Base-by-base conservation (phyloP, 2,113 vertebrate species). In the Pachypanchax playfairii region DNA sequence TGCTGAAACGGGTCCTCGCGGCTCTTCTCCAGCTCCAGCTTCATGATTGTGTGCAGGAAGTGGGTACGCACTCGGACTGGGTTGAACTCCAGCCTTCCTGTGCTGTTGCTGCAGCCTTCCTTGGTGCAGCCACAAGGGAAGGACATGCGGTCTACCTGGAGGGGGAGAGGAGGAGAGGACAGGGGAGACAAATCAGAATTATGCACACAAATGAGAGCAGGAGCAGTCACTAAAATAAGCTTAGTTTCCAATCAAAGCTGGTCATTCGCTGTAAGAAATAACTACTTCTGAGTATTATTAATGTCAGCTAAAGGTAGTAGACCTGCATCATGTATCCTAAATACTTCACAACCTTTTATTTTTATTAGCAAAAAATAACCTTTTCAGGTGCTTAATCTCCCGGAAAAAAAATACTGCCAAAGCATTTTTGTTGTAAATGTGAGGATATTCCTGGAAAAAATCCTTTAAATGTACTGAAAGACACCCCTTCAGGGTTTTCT, bases 11-110 rank as follows among this genome's bases (percentile, higher is more conserved):
- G 95, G 83, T 95, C 93, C 89, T 96, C 94, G 31, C 92, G 91
- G 63, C 92, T 95, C 88, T 93, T 95, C 88, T 98, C 95, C 85
- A 97, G 88, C 89, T 98, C 94, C 68, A 98, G 93, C 90, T 97
- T 97, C 96, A 98, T 98, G 85, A 98, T 95, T 31, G 96, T 98
- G 92, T 98, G 96, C 92, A 98, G 92, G 90, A 98, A 97, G 90
- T 98, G 96, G 83, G 95, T 96, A 85, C 96, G 94, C 75, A 98
- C 96, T 22, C 96, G 93, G 78, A 97, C 94, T 4, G 96, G 96
- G 89, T 98, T 98, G 89, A 98, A 98, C 88, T 98, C 96, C 73
- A 98, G 94, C 72, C 96, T 94, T 41, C 96, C 96, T 15, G 94
- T 92, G 55, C 91, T 87, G 90, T 98, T 98, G 74, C 94, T 95